Evolutionary conservation across 2,113 vertebrate species (phyloP).

Genomic region (Trogon surrucura): DNA sequence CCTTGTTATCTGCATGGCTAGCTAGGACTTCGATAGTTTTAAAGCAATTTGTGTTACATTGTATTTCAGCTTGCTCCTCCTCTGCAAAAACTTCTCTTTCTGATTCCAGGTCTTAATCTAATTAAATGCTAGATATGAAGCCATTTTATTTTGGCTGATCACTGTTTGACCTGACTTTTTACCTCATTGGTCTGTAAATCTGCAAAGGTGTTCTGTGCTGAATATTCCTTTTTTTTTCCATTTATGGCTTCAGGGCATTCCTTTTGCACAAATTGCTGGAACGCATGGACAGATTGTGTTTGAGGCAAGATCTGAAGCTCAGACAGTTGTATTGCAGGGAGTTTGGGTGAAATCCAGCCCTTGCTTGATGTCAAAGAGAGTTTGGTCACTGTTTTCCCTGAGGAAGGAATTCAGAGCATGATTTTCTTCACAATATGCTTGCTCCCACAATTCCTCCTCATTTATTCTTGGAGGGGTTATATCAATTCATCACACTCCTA

Average conservation of each 20-base stretch:
- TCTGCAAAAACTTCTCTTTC: neutral
- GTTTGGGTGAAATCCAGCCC: neutral
- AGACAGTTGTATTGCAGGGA: neutral
- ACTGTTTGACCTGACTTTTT: neutral
- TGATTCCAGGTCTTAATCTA: neutral
- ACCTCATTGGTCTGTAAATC: neutral
- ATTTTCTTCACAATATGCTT: neutral
- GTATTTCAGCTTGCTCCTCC: neutral
- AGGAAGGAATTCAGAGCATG: neutral
- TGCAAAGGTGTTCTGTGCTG: neutral
- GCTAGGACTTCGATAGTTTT: neutral
- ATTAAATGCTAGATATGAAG: neutral
- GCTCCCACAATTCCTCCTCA: neutral
- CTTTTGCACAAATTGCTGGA: neutral
- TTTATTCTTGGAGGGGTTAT: slow-evolving; percentile 5
- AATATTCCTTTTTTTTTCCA: neutral
- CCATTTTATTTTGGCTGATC: neutral
- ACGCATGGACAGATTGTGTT: neutral
- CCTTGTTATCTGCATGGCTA: neutral
- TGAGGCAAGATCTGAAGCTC: neutral
- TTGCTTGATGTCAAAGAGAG: neutral
- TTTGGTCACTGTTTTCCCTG: neutral
- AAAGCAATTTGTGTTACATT: neutral
- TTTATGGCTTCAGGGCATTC: neutral
- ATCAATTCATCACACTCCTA: neutral